Percentiles rank a stretch among this genome's conserved stretches.
Evolutionary conservation across 2,888 invertebrate genomes (phyloP).

Genomic region (Synanthedon vespiformis): DNA sequence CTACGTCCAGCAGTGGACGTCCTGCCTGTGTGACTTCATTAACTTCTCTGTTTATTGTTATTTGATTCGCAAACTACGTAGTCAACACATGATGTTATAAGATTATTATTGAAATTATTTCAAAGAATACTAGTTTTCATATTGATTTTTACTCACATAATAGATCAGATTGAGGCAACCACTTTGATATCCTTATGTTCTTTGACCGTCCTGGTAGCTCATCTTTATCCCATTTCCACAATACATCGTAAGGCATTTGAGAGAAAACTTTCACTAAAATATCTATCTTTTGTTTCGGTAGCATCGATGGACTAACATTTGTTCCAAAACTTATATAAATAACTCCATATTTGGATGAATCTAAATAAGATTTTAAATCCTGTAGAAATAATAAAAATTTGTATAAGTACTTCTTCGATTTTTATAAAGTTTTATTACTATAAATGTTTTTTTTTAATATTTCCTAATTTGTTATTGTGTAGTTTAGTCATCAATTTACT

Average conservation of each 20-base stretch:
- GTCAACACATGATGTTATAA: too few relatives aligned
- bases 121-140: not conserved
- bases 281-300: constrained; percentile 13
- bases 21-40: too few relatives aligned
- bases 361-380: constrained; percentile 17
- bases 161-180: constrained; percentile 30
- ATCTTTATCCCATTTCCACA: constrained; percentile 28
- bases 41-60: too few relatives aligned
- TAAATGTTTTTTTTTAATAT: too few relatives aligned
- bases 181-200: constrained; percentile 25
- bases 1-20: too few relatives aligned
- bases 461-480: too few relatives aligned
- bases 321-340: constrained; percentile 27
- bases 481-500: too few relatives aligned
- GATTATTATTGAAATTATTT: too few relatives aligned
- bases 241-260: constrained; percentile 22
- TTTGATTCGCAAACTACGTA: too few relatives aligned
- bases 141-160: constrained; percentile 11
- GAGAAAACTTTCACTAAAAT: constrained; percentile 19
- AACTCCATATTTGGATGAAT: constrained; percentile 18
- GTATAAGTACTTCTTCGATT: too few relatives aligned
- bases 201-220: constrained; percentile 12
- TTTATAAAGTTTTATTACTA: too few relatives aligned
- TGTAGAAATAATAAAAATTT: constrained; percentile 1
- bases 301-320: constrained; percentile 12